A percentile compares a stretch with the other conserved stretches of the same genome.
Conservation (phyloP, 2,888 invertebrate species). For the Folsomia manolachei region DNA sequence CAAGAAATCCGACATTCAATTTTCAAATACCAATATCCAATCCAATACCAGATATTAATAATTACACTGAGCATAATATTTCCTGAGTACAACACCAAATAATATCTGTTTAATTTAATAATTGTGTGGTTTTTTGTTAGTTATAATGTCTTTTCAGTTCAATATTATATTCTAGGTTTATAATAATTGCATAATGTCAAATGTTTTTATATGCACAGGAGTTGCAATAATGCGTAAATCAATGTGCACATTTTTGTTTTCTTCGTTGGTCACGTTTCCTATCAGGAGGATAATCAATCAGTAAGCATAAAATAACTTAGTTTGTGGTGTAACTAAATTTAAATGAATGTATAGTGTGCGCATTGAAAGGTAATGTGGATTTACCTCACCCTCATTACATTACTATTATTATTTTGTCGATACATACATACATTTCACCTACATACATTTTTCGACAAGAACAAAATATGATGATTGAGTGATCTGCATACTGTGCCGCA, state of each 20-base stretch:
- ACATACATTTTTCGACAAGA: background rate
- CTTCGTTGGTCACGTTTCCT: background rate
- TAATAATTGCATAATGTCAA: background rate
- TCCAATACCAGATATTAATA: background rate
- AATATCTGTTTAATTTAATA: background rate
- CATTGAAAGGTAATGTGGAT: no score
- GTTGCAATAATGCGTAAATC: background rate
- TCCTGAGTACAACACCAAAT: conserved; percentile 7
- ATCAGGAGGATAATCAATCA: background rate
- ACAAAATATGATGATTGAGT: no score
- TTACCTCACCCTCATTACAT: no score
- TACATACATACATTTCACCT: no score
- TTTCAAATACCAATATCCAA: no score
- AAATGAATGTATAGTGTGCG: no score
- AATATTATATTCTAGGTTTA: background rate
- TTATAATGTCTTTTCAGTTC: background rate
- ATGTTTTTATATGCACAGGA: background rate
- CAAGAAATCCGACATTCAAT: no score
- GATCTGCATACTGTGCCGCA: background rate
- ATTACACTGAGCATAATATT: conserved; percentile 1
- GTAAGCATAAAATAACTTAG: background rate
- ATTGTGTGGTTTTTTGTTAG: background rate
- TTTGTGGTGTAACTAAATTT: no score
- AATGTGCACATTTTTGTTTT: background rate
- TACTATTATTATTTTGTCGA: no score